Evolutionary conservation across 2,113 vertebrate species (phyloP).

Genomic region (Synchiropus splendidus): DNA sequence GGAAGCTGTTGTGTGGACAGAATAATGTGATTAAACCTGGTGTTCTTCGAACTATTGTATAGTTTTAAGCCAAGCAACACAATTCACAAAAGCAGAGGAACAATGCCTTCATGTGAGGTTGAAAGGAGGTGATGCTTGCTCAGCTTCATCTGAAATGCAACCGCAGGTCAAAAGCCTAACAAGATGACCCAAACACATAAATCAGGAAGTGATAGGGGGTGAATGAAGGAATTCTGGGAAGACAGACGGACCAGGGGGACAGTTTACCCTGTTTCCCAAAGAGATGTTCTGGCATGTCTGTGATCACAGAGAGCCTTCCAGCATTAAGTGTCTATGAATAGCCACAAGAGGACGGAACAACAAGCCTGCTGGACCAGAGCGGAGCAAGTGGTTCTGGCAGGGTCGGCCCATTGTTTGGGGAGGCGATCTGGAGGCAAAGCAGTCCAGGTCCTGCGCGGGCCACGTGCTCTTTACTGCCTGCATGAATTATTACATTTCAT

Average conservation of each 20-base stretch:
- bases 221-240: conserved; percentile 30
- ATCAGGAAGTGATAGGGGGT: conserved; percentile 11
- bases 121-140: conserved; percentile 6
- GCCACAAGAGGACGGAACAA: conserved; percentile 31
- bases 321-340: conserved; percentile 51
- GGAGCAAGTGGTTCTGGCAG: conserved; percentile 33
- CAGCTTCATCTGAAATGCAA: conserved; percentile 13
- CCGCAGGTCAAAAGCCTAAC: conserved; percentile 18
- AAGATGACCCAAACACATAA: conserved; percentile 18
- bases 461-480: conserved; percentile 51
- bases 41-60: conserved; percentile 2
- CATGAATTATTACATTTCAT: conserved; percentile 72
- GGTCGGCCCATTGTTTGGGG: conserved; percentile 36
- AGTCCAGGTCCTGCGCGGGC: conserved; percentile 39
- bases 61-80: conserved; percentile 1
- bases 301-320: conserved; percentile 46
- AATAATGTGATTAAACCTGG: conserved; percentile 3
- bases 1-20: conserved; percentile 2
- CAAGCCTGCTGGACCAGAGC: conserved; percentile 41
- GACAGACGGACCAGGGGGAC: conserved; percentile 21
- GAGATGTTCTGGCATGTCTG: conserved; percentile 47
- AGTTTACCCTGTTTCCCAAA: conserved; percentile 45
- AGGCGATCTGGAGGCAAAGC: conserved; percentile 45
- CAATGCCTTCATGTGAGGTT: neutral
- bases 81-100: conserved; percentile 3